Conservation (phyloP, 2,888 invertebrate genomes). For the Theodoxus fluviatilis region DNA sequence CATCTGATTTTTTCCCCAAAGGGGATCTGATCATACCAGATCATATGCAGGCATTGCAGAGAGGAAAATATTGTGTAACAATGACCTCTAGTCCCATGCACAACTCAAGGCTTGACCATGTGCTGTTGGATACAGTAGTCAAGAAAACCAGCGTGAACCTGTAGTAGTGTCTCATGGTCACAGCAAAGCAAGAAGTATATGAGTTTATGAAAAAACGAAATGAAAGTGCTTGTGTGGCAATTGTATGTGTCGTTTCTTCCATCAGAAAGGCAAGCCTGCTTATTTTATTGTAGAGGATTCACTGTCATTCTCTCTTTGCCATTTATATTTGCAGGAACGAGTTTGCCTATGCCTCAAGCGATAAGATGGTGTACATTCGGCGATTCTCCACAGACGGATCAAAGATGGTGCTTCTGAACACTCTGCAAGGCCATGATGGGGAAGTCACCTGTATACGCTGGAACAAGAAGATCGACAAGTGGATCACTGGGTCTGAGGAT, state of each 20-base stretch:
- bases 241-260: background rate
- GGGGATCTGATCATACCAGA: too few species aligned
- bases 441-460: constrained; percentile 62
- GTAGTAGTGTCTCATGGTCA: too few species aligned
- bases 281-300: background rate
- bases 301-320: background rate
- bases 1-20: too few species aligned
- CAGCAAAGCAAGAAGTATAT: too few species aligned
- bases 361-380: constrained; percentile 64
- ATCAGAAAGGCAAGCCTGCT: background rate
- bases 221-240: too few species aligned
- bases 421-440: constrained; percentile 61
- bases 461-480: constrained; percentile 55
- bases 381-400: constrained; percentile 58
- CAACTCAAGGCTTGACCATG: too few species aligned
- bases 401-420: constrained; percentile 62
- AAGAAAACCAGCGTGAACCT: too few species aligned
- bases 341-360: constrained; percentile 63
- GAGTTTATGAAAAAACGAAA: too few species aligned
- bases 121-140: too few species aligned
- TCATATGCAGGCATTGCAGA: too few species aligned
- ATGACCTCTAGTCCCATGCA: too few species aligned
- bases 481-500: constrained; percentile 65
- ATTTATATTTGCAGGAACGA: constrained; percentile 50
- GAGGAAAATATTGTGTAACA: too few species aligned